phyloP scores from a whole-genome alignment of 2,113 vertebrate genomes.

The Notechis scutatus region DNA sequence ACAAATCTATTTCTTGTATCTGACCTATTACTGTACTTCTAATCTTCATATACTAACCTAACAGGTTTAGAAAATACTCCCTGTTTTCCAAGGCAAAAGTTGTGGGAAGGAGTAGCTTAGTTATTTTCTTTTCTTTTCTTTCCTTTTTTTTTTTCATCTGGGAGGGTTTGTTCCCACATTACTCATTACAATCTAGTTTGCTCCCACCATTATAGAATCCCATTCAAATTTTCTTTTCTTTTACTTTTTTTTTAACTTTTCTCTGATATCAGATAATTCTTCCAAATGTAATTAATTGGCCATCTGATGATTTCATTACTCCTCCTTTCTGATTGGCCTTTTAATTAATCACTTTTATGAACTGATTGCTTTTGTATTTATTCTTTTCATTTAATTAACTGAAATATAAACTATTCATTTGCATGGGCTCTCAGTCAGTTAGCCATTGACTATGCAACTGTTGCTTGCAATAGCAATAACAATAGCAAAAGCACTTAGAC shows the following conservation, averaged over 20 bases:
- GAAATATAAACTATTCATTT: slow-evolving; percentile 3
- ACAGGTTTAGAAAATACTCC: background rate
- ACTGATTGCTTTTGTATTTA: slow-evolving; percentile 13
- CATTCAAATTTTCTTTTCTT: background rate
- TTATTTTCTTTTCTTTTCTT: too few species aligned
- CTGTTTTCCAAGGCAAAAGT: background rate
- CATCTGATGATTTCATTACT: background rate
- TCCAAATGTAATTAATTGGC: background rate
- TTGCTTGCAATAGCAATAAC: background rate
- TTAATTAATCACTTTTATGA: slow-evolving; percentile 33
- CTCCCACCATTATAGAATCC: background rate
- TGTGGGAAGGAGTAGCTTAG: background rate
- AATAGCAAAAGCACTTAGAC: too few species aligned
- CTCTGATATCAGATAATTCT: background rate
- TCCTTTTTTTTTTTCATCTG: background rate
- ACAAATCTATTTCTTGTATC: background rate
- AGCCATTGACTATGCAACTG: background rate
- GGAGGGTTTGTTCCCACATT: background rate
- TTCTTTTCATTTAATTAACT: slow-evolving; percentile 38
- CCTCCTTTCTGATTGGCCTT: slow-evolving; percentile 15
- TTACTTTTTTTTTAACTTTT: background rate
- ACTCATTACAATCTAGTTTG: background rate
- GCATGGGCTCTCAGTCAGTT: slow-evolving; percentile 19
- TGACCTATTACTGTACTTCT: background rate
- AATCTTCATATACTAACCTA: background rate